Evolutionary conservation across 2,797 vertebrate genomes (phyloP).

Genomic region (Rhinogobio ventralis): DNA sequence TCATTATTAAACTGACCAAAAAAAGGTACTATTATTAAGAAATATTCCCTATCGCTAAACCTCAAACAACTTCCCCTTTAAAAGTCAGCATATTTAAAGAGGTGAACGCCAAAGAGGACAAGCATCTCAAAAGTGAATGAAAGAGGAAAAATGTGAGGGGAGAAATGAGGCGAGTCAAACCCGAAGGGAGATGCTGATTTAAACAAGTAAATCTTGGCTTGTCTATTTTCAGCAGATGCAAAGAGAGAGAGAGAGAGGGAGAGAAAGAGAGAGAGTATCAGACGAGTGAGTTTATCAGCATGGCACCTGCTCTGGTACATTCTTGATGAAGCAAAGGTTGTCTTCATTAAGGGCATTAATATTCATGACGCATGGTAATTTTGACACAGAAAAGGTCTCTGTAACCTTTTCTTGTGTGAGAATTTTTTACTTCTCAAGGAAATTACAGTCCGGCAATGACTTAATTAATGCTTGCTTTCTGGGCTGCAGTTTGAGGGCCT

Average conservation of each 20-base stretch:
- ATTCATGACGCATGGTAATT: slow-evolving; percentile 99
- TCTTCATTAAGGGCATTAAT: slow-evolving; percentile 99
- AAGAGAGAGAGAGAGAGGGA: slow-evolving; percentile 59
- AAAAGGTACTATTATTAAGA: background rate
- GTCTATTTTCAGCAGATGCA: slow-evolving; percentile 80
- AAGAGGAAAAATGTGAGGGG: slow-evolving; percentile 28
- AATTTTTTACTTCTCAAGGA: slow-evolving; percentile 99
- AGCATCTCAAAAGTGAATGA: slow-evolving; percentile 52
- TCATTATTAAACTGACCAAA: background rate
- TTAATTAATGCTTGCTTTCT: slow-evolving; percentile 99
- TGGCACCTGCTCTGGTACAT: slow-evolving; percentile 99
- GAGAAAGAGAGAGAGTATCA: slow-evolving; percentile 73
- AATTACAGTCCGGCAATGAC: slow-evolving; percentile 99
- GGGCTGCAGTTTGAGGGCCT: slow-evolving; percentile 92
- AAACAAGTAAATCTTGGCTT: slow-evolving; percentile 79
- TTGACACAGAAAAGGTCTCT: slow-evolving; percentile 99
- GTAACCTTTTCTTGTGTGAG: slow-evolving; percentile 99
- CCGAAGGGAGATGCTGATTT: slow-evolving; percentile 79
- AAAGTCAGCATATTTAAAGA: slow-evolving; percentile 68
- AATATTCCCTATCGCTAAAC: background rate
- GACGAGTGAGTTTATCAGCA: slow-evolving; percentile 91
- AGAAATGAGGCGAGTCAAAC: slow-evolving; percentile 59
- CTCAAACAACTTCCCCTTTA: slow-evolving; percentile 64
- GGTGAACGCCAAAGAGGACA: slow-evolving; percentile 54
- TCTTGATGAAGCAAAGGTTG: slow-evolving; percentile 99